A percentile compares a stretch with the other conserved stretches of the same genome.
Conservation (phyloP, 2,113 vertebrate genomes). For the Symphodus melops region DNA sequence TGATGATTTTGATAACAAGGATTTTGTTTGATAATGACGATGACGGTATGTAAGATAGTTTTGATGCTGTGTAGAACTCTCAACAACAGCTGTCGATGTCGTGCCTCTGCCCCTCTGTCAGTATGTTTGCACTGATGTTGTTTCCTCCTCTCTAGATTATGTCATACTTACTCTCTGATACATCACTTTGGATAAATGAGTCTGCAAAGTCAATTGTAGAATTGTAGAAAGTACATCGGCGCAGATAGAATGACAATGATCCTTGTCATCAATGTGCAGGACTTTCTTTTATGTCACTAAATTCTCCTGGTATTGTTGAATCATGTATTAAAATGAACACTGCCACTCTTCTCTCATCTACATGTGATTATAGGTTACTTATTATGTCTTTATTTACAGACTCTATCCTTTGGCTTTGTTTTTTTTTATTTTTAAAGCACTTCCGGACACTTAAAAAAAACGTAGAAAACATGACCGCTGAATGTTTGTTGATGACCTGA, state of each 20-base stretch:
- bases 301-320: background rate
- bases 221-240: background rate
- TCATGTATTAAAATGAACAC: no score
- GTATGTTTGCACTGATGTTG: no score
- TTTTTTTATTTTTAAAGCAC: slow-evolving; percentile 10
- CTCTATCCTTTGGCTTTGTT: slow-evolving; percentile 2
- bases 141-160: no score
- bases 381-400: slow-evolving; percentile 34
- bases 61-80: no score
- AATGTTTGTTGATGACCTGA: slow-evolving; percentile 46
- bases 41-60: no score
- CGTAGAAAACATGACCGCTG: slow-evolving; percentile 35
- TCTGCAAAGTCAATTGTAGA: no score
- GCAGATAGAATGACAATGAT: background rate
- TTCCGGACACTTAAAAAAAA: background rate
- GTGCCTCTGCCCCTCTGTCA: no score
- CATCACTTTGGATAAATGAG: no score
- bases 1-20: no score
- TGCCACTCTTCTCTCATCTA: background rate
- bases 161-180: no score
- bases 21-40: no score
- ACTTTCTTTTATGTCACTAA: background rate
- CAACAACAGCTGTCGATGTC: no score
- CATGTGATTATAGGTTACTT: slow-evolving; percentile 27
- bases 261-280: background rate